Base-by-base conservation (phyloP, 2,888 invertebrate species). In the Marronus borbonicus region DNA sequence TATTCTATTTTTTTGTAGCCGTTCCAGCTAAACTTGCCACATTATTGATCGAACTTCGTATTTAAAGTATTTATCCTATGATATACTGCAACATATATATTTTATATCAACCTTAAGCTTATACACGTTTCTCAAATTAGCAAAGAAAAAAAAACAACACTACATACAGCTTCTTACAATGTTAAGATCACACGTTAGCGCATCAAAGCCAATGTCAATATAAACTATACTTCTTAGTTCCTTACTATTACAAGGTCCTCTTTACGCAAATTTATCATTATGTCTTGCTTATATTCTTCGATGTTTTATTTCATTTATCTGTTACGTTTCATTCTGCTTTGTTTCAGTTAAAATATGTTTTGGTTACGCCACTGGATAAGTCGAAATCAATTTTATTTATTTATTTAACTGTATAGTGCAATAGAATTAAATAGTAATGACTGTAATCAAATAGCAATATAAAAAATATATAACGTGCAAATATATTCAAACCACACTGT, bases 171-270 rank as follows among this genome's bases (percentile, higher is more conserved):
- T 69, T 36, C 69, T 52, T 69, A 69, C 28, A 69, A n/a, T 28
- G 10, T 69, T 50, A 69, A 69, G 28, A 69, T 69, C 69, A 69
- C 69, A 69, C 69, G 20, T 58, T 58, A 58, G 55, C 49, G 52
- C n/a, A n/a, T 50, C 52, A 69, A 69, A 69, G 69, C 69, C 50
- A 69, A 31, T 58, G 44, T 12, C 44, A 44, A 44, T 44, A 44
- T 44, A 10, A 44, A 8, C 12, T 58, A 58, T 20, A 58, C 20
- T 58, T 58, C 20, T 24, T 58, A 58, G 10, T 58, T 24, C 8
- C 17, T 20, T 20, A 58, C 4, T 20, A 58, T 8, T 20, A 58
- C 20, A 58, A 66, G 17, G 44, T 66, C n/a, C 65, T 66, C 10
- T 66, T 66, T 31, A 64, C 12, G 36, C 36, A 64, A 64, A 58